Evolutionary conservation across 2,113 vertebrate species (phyloP), one percentile per base, ranked within the genome.

Genomic region (Mesocricetus auratus): DNA sequence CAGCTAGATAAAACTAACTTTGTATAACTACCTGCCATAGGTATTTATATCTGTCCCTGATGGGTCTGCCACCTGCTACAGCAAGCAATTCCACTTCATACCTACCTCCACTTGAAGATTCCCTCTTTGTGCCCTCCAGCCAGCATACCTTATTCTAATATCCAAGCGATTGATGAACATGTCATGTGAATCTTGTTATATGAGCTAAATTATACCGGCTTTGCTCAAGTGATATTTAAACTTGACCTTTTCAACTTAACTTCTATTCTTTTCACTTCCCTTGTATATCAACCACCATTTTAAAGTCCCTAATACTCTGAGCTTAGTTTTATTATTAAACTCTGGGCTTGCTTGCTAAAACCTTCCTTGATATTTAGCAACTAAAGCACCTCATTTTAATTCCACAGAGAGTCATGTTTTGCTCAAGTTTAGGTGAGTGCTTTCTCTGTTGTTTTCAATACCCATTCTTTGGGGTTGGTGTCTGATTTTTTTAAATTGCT

Each of bases 141-240:
- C 50, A 82, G 92, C 69, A 42, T 58, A 93, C 50, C 74, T 78
- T 91, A 97, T 94, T 97, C 95, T 91, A 94, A 94, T 97, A 95
- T 91, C 53, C 26, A 91, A 91, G 86, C 89, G 91, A 97, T 95
- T 95, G 96, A 98, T 97, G 96, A 97, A 93, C 94, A 89, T 96
- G 96, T 93, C 97, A 95, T 86, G 69, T 71, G 96, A 95, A 98
- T 93, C 96, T 95, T 97, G 93, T 97, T 97, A 95, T 91, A 89
- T 50, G 89, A 94, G 93, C 89, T 86, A 97, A 98, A 97, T 97
- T 93, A 96, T 96, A 95, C 91, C 95, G 96, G 85, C 86, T 97
- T 90, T 96, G 94, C 91, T 96, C 95, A 95, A 90, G 88, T 98
- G 96, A 94, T 97, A 97, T 97, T 98, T 97, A 96, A 96, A 97